Conservation (phyloP, 2,888 invertebrate genomes). For the Danaus chrysippus region DNA sequence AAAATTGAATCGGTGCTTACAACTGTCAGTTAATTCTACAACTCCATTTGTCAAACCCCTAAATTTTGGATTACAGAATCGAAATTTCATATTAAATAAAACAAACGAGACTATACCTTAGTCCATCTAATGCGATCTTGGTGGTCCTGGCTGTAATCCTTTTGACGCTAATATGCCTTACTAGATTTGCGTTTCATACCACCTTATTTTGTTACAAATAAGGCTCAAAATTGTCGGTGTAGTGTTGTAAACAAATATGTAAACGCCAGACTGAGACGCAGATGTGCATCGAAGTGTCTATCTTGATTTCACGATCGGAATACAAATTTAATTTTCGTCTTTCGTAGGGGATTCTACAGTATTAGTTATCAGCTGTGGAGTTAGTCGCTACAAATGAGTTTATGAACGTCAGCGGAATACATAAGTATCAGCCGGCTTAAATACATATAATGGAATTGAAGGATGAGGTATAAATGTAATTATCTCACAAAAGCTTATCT, state of each 20-base stretch:
- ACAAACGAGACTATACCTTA: constrained; percentile 30
- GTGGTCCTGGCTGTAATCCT: constrained; percentile 49
- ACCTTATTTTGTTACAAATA: constrained; percentile 28
- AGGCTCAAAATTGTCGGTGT: constrained; percentile 35
- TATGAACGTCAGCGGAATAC: constrained; percentile 33
- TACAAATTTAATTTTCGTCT: constrained; percentile 65
- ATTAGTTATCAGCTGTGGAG: constrained; percentile 26
- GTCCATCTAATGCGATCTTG: constrained; percentile 29
- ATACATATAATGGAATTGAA: too few species aligned
- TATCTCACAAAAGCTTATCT: too few species aligned
- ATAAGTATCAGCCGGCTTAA: constrained; percentile 8
- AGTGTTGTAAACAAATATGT: constrained; percentile 28
- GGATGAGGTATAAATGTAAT: too few species aligned
- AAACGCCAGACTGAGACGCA: constrained; percentile 45
- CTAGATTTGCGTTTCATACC: constrained; percentile 9
- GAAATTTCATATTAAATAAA: constrained; percentile 41
- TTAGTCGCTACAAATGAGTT: constrained; percentile 32
- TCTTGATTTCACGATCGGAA: constrained; percentile 66
- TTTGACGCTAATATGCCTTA: constrained; percentile 39
- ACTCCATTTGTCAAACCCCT: constrained; percentile 38
- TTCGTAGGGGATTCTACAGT: constrained; percentile 21
- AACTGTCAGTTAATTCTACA: constrained; percentile 35
- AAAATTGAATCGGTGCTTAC: constrained; percentile 5
- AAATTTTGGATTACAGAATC: constrained; percentile 40
- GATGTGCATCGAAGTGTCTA: constrained; percentile 69